Evolutionary conservation across 2,113 vertebrate genomes (phyloP).

Genomic region (Apeltes quadracus): DNA sequence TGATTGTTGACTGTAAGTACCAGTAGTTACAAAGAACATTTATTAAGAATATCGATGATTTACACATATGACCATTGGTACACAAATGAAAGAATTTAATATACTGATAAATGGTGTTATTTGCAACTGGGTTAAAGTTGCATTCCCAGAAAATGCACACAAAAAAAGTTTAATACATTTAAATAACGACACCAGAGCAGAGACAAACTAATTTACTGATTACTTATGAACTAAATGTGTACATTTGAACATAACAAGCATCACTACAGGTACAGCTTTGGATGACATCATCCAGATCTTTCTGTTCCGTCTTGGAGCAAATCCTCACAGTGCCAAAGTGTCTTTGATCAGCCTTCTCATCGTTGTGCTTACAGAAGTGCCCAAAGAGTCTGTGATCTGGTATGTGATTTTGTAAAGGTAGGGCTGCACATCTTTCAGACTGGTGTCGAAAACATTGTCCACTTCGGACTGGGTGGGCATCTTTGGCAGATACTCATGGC

Average conservation of each 20-base stretch:
- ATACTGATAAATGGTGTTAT: not conserved
- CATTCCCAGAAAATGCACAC: not conserved
- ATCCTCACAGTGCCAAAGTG: slow-evolving; percentile 88
- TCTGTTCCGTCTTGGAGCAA: not conserved
- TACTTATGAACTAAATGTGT: not conserved
- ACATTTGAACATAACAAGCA: not conserved
- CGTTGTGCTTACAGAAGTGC: slow-evolving; percentile 95
- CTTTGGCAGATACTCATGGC: slow-evolving; percentile 97
- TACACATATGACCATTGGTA: slow-evolving; percentile 29
- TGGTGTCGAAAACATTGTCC: slow-evolving; percentile 98
- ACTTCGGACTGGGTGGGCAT: slow-evolving; percentile 99
- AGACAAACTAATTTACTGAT: slow-evolving; percentile 1
- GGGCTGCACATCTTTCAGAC: slow-evolving; percentile 95
- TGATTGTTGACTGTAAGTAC: not conserved
- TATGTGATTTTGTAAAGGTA: slow-evolving; percentile 97
- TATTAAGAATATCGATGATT: slow-evolving; percentile 57
- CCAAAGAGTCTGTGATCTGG: slow-evolving; percentile 94
- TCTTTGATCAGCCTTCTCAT: slow-evolving; percentile 98
- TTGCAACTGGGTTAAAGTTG: slow-evolving; percentile 7
- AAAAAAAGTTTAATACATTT: not conserved
- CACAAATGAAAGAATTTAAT: not conserved
- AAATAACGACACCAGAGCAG: slow-evolving; percentile 18
- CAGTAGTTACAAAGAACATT: slow-evolving; percentile 33
- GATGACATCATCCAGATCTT: slow-evolving; percentile 6
- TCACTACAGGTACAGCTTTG: not conserved